phyloP scores from a whole-genome alignment of 2,113 vertebrate species.

The Sander lucioperca region DNA sequence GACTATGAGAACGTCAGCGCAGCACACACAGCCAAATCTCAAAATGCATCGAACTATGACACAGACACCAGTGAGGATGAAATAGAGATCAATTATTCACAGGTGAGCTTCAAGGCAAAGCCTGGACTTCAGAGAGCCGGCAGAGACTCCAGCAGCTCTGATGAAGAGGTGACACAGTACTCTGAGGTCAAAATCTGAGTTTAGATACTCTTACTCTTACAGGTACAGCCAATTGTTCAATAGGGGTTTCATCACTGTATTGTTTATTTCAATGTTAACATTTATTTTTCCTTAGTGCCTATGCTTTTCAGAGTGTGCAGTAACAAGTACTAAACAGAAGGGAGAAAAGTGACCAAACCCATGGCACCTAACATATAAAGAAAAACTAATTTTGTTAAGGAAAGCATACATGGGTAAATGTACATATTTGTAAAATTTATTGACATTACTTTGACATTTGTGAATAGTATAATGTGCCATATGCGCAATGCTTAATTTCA shows the following conservation, averaged over 20 bases:
- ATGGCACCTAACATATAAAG: neutral
- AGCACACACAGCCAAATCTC: neutral
- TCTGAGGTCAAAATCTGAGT: conserved; percentile 66
- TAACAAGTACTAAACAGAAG: neutral
- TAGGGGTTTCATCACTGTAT: neutral
- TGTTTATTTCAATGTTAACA: neutral
- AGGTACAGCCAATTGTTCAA: neutral
- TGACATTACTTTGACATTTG: neutral
- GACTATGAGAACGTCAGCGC: conserved; percentile 75
- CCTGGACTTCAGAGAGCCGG: neutral
- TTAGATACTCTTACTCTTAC: neutral
- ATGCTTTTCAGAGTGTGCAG: neutral
- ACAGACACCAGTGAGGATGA: conserved; percentile 74
- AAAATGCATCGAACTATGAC: neutral
- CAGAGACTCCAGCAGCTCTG: conserved; percentile 36
- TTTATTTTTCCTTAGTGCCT: neutral
- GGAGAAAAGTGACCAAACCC: neutral
- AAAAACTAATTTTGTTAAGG: neutral
- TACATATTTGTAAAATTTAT: neutral
- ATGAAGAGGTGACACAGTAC: conserved; percentile 67
- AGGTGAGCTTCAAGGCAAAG: conserved; percentile 57
- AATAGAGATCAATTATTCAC: conserved; percentile 66
- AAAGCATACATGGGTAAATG: neutral
- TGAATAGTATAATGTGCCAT: neutral
- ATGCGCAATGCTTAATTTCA: neutral